Evolutionary conservation across 2,797 vertebrate species (phyloP).

Genomic region (Steatocranus sp.): DNA sequence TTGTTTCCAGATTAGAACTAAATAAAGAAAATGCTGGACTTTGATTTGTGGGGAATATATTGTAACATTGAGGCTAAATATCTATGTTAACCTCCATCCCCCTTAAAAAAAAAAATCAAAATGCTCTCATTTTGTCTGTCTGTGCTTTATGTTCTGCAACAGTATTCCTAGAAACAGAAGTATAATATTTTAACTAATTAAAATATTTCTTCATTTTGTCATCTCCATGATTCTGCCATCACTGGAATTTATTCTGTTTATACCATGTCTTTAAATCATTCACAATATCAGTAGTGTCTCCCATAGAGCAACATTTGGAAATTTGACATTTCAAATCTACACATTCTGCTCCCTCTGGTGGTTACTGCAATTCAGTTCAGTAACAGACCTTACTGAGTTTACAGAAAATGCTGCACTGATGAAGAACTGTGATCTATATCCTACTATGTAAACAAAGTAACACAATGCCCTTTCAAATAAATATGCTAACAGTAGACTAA

Average conservation of each 20-base stretch:
- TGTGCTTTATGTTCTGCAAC: neutral
- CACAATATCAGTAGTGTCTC: neutral
- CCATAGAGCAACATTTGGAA: neutral
- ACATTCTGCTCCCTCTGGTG: neutral
- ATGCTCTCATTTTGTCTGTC: neutral
- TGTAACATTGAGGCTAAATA: rapidly evolving
- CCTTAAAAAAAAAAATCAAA: neutral
- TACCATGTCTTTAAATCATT: neutral
- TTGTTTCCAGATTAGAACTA: neutral
- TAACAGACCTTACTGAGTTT: neutral
- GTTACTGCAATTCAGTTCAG: rapidly evolving
- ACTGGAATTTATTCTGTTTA: neutral
- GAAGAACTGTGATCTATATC: neutral
- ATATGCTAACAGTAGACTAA: neutral
- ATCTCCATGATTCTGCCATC: neutral
- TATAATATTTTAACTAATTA: neutral
- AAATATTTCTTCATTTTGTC: neutral
- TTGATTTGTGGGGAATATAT: neutral
- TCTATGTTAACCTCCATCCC: neutral
- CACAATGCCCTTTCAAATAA: neutral
- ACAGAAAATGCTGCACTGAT: neutral
- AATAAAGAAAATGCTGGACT: neutral
- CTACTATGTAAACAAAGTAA: neutral
- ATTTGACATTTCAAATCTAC: neutral
- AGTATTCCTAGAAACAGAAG: neutral